Percentiles rank a stretch among this genome's conserved stretches.
These are phyloP conservation scores for Strix aluco DNA, from an alignment of 2,113 vertebrate genomes.

Conservation along the genomic window DNA sequence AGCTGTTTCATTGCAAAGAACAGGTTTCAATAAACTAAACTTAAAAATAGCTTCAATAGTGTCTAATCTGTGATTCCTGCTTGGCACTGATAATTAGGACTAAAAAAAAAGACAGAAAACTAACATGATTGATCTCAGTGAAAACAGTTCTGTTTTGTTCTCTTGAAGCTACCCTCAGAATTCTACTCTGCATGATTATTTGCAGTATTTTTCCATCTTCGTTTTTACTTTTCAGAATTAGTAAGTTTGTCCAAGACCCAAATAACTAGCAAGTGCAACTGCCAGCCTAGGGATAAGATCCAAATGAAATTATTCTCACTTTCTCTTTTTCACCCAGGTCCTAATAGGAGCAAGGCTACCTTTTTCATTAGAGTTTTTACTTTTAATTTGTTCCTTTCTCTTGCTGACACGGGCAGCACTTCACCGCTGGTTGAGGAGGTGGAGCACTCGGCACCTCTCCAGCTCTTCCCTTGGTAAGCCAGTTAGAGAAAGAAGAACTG, in stretches of 20 bases:
- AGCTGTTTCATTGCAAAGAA: slow-evolving; percentile 43
- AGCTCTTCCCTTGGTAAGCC: background rate
- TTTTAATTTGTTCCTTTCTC: background rate
- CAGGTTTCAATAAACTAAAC: slow-evolving; percentile 45
- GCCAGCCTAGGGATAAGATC: background rate
- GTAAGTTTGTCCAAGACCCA: background rate
- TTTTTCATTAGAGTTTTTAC: background rate
- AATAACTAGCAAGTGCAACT: background rate
- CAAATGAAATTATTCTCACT: background rate
- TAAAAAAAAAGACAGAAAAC: slow-evolving; percentile 35
- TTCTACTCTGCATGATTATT: slow-evolving; percentile 37
- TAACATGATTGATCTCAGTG: slow-evolving; percentile 31
- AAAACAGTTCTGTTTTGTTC: slow-evolving; percentile 59
- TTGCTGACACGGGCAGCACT: background rate
- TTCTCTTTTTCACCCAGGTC: background rate
- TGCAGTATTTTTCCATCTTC: slow-evolving; percentile 23
- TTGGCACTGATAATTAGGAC: slow-evolving; percentile 63
- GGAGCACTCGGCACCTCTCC: background rate
- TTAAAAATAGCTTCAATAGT: slow-evolving; percentile 62
- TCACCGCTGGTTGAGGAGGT: background rate
- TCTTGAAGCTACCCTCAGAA: slow-evolving; percentile 26
- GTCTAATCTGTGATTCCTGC: slow-evolving; percentile 60
- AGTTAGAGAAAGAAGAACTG: background rate
- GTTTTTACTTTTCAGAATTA: background rate
- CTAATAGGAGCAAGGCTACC: background rate